Conservation (phyloP, 53 echinoderm and acorn worm genomes). For the Holothuria scabra region DNA sequence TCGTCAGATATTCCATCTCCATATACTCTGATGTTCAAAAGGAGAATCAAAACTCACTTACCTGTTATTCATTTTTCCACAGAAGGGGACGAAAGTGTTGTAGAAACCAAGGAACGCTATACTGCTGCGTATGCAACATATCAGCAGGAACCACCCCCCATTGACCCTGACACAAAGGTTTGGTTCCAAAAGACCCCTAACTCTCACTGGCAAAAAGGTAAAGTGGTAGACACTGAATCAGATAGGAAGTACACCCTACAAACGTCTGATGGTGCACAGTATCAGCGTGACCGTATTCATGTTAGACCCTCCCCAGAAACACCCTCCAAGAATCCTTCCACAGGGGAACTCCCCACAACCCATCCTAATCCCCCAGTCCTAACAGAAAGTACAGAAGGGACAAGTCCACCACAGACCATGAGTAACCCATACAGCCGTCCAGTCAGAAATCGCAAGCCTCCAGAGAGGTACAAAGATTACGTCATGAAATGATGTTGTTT, state of each 20-base stretch:
- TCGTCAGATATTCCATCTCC: constrained; percentile 49
- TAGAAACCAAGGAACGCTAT: no score
- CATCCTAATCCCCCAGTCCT: neutral
- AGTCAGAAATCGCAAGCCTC: constrained; percentile 21
- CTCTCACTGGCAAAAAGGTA: constrained; percentile 46
- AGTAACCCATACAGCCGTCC: neutral
- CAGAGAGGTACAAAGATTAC: constrained; percentile 8
- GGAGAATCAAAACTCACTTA: no score
- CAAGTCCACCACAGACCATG: neutral
- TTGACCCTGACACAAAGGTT: no score
- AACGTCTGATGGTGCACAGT: constrained; percentile 30
- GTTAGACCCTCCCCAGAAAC: constrained; percentile 17
- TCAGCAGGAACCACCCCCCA: constrained; percentile 36
- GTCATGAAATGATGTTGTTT: constrained; percentile 20
- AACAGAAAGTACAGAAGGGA: neutral
- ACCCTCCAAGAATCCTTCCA: no score
- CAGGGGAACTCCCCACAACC: no score
- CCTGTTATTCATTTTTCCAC: no score
- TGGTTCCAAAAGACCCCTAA: no score
- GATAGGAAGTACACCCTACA: constrained; percentile 38
- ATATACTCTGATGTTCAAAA: constrained; percentile 49
- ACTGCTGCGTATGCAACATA: constrained; percentile 27
- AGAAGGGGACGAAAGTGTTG: constrained; percentile 7
- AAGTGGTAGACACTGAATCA: constrained; percentile 38
- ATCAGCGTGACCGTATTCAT: constrained; percentile 44